Percentiles rank a stretch among this genome's conserved stretches.
Conservation (phyloP, 2,797 vertebrate genomes). For the Thalassophryne amazonica region DNA sequence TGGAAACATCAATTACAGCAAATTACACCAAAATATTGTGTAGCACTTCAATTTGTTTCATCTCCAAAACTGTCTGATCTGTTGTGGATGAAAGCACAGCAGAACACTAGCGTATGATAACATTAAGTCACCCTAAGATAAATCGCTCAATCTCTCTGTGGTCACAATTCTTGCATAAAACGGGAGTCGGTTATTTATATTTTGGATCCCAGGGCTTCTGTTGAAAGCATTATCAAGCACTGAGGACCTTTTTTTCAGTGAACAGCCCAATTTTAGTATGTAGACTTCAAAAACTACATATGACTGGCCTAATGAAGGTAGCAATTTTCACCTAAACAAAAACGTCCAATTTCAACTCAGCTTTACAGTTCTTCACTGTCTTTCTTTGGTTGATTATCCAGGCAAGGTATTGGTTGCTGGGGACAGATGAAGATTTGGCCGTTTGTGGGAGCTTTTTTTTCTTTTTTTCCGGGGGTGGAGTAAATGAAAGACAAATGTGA, state of each 20-base stretch:
- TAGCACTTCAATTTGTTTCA: constrained; percentile 73
- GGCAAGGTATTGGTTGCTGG: constrained; percentile 60
- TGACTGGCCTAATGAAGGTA: constrained; percentile 22
- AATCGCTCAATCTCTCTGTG: constrained; percentile 31
- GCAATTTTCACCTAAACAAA: constrained; percentile 39
- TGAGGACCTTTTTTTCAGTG: constrained; percentile 25
- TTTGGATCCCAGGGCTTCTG: constrained; percentile 44
- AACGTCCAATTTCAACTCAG: constrained; percentile 54
- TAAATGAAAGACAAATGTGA: constrained; percentile 85
- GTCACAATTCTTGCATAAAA: constrained; percentile 46
- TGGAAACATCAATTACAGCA: constrained; percentile 75
- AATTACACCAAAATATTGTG: constrained; percentile 75
- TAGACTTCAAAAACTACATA: constrained; percentile 38
- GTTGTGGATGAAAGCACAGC: constrained; percentile 63
- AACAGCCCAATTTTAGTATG: constrained; percentile 27
- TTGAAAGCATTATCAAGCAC: constrained; percentile 44
- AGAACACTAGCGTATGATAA: constrained; percentile 51
- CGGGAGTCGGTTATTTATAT: constrained; percentile 45
- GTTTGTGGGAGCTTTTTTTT: constrained; percentile 72
- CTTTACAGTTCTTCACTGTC: constrained; percentile 62
- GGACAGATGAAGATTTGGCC: constrained; percentile 82
- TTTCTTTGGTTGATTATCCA: constrained; percentile 66
- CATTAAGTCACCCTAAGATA: constrained; percentile 60
- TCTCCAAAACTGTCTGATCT: constrained; percentile 56
- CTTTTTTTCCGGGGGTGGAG: constrained; percentile 55